These are phyloP conservation scores for Brachycybe producta DNA, from an alignment of 2,888 invertebrate species.

Conservation along the genomic window DNA sequence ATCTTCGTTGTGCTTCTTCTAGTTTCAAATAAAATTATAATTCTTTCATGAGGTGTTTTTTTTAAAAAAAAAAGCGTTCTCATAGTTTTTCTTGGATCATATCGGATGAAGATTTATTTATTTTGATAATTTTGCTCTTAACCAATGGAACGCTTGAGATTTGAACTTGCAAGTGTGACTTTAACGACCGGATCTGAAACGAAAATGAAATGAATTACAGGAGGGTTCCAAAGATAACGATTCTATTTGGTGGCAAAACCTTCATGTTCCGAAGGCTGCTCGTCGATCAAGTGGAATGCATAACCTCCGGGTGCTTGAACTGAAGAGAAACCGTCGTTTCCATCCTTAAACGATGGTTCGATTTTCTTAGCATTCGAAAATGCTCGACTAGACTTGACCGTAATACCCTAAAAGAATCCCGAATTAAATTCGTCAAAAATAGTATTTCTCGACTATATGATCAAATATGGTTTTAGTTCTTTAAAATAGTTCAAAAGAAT, in stretches of 20 bases:
- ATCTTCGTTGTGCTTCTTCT: too few relatives aligned
- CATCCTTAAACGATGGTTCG: slow-evolving; percentile 57
- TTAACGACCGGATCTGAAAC: slow-evolving; percentile 58
- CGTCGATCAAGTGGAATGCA: slow-evolving; percentile 63
- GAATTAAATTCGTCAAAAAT: slow-evolving; percentile 12
- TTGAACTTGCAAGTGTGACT: slow-evolving; percentile 63
- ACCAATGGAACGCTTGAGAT: slow-evolving; percentile 55
- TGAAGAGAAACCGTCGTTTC: slow-evolving; percentile 47
- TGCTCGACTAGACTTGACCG: slow-evolving; percentile 63
- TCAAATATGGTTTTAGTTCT: too few relatives aligned
- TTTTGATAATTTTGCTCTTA: slow-evolving; percentile 20
- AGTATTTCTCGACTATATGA: neutral
- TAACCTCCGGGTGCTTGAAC: slow-evolving; percentile 86
- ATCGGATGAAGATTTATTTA: neutral
- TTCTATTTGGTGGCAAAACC: slow-evolving; percentile 38
- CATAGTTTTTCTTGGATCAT: neutral
- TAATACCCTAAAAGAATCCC: slow-evolving; percentile 58
- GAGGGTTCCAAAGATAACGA: neutral
- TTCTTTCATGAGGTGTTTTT: too few relatives aligned
- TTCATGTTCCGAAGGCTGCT: slow-evolving; percentile 50
- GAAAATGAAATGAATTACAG: slow-evolving; percentile 5
- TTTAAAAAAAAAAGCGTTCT: neutral
- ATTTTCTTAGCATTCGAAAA: slow-evolving; percentile 55
- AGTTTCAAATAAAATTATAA: too few relatives aligned
- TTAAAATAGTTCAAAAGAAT: neutral